phyloP scores from a whole-genome alignment of 1,140 invertebrate genomes.

The Zaprionus tsacasi region DNA sequence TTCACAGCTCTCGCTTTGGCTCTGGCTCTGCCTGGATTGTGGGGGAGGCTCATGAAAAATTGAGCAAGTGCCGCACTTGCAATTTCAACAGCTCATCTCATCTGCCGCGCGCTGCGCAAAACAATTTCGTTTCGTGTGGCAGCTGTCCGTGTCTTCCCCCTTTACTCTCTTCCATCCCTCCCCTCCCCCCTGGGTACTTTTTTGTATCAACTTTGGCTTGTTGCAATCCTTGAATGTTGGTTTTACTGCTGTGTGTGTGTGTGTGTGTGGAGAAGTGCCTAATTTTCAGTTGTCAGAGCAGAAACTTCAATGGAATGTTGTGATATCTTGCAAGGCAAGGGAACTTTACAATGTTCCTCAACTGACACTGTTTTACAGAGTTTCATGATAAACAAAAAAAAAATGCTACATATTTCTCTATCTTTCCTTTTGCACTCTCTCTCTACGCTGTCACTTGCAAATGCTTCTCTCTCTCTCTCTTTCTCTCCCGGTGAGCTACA shows the following conservation, averaged over 20 bases:
- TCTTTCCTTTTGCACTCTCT: conserved; percentile 12
- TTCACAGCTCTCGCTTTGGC: conserved; percentile 22
- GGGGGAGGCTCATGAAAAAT: conserved; percentile 81
- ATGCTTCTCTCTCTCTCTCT: conserved; percentile 6
- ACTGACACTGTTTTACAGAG: conserved; percentile 4
- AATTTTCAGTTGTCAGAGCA: conserved; percentile 3
- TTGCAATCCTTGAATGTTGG: conserved; percentile 24
- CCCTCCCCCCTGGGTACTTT: not conserved
- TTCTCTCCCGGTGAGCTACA: not conserved
- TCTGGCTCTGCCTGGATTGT: conserved; percentile 23
- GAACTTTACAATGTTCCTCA: not conserved
- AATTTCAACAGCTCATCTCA: conserved; percentile 80
- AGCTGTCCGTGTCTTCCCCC: conserved; percentile 30
- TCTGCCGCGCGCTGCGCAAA: conserved; percentile 74
- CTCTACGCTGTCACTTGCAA: conserved; percentile 60
- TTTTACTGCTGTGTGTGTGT: conserved; percentile 18
- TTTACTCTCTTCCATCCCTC: not conserved
- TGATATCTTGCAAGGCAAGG: conserved; percentile 3
- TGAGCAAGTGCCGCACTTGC: conserved; percentile 81
- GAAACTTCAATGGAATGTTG: not conserved
- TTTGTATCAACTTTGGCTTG: conserved; percentile 4
- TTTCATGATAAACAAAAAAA: not conserved
- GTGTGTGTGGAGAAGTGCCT: not conserved
- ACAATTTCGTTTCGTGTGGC: conserved; percentile 59
- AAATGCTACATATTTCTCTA: conserved; percentile 1